Conservation (phyloP, 92 coral and sea anemone genomes). For the Blastomussa wellsi region DNA sequence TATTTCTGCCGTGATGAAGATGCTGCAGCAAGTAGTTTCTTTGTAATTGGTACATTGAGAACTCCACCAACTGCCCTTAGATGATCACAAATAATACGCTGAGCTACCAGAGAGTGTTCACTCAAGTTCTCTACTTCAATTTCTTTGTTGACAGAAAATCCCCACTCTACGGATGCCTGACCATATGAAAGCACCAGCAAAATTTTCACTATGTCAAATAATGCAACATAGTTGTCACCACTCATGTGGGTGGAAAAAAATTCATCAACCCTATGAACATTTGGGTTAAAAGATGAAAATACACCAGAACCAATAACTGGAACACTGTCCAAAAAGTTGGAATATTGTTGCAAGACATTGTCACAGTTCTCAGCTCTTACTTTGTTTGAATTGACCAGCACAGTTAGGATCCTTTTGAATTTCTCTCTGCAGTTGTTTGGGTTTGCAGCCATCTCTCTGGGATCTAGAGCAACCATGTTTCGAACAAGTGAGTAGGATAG, state of each 20-base stretch:
- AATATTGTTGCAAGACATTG: background rate
- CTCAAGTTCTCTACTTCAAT: too few species aligned
- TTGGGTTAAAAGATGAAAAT: too few species aligned
- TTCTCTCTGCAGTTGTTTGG: background rate
- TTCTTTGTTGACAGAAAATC: too few species aligned
- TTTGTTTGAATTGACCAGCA: background rate
- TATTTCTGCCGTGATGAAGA: constrained; percentile 1
- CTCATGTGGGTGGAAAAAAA: too few species aligned
- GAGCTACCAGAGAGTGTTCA: too few species aligned
- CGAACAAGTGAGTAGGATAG: background rate
- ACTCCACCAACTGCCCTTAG: too few species aligned
- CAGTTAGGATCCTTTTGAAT: background rate
- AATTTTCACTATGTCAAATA: too few species aligned
- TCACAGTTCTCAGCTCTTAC: background rate
- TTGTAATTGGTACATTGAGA: background rate
- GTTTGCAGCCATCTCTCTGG: background rate
- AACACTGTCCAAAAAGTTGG: background rate
- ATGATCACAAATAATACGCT: too few species aligned
- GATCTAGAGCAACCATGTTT: background rate
- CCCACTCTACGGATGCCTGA: too few species aligned
- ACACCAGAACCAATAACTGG: background rate
- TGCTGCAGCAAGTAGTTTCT: constrained; percentile 2
- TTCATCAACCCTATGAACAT: too few species aligned
- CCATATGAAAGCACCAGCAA: too few species aligned
- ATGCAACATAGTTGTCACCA: too few species aligned